Evolutionary conservation across 2,797 vertebrate genomes (phyloP).

Genomic region (Nyctalus aviator): DNA sequence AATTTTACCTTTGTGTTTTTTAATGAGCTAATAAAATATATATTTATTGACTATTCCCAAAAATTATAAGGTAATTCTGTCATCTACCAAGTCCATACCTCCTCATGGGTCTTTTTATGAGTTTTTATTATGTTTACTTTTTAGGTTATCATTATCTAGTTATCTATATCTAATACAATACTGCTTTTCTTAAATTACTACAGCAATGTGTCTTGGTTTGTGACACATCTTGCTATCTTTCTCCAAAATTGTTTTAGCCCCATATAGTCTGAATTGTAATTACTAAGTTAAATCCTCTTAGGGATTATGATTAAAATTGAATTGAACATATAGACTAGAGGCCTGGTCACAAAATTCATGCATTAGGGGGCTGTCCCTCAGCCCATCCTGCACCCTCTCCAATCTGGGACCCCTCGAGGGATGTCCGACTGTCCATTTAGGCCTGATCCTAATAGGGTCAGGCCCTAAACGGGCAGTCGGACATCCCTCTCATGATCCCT

Average conservation of each 20-base stretch:
- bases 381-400: too few species aligned
- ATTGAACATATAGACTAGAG: neutral
- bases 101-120: neutral
- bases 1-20: neutral
- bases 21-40: neutral
- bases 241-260: neutral
- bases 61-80: neutral
- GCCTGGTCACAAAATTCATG: too few species aligned
- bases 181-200: neutral
- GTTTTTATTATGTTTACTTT: neutral
- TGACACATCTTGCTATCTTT: neutral
- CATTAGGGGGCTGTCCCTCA: too few species aligned
- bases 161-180: neutral
- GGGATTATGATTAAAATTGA: neutral
- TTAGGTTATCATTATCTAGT: neutral
- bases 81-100: neutral
- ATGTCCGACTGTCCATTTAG: too few species aligned
- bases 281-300: neutral
- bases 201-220: neutral
- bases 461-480: too few species aligned
- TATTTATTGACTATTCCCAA: neutral
- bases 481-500: too few species aligned
- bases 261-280: neutral
- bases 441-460: too few species aligned
- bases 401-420: too few species aligned